phyloP scores from a whole-genome alignment of 2,888 invertebrate species.

The Rhaphigaster nebulosa region DNA sequence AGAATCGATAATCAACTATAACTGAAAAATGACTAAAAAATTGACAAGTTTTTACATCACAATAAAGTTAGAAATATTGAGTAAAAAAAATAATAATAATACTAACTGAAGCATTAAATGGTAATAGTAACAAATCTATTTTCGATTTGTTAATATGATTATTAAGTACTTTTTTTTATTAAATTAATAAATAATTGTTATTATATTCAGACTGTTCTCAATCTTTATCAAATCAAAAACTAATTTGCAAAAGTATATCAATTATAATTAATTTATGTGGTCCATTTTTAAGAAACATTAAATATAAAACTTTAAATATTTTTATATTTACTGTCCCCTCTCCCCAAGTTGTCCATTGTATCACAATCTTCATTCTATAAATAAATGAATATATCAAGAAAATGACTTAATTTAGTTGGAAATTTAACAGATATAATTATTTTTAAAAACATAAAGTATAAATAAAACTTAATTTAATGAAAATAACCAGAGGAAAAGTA shows the following conservation, averaged over 20 bases:
- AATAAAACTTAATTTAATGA: neutral
- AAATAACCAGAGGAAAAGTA: neutral
- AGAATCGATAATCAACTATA: neutral
- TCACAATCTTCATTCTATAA: neutral
- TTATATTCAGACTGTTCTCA: neutral
- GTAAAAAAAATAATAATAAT: neutral
- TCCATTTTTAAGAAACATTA: neutral
- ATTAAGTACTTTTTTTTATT: neutral
- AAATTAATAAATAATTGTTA: neutral
- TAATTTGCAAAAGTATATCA: neutral
- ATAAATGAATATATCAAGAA: neutral
- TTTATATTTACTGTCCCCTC: neutral
- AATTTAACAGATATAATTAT: neutral
- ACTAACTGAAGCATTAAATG: neutral
- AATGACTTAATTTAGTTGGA: neutral
- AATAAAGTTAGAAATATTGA: neutral
- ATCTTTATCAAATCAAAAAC: too few species aligned
- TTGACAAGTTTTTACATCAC: constrained; percentile 46
- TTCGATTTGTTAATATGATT: neutral
- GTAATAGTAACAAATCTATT: neutral
- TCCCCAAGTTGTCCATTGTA: neutral
- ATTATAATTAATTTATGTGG: neutral
- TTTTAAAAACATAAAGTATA: neutral
- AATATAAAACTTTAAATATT: neutral
- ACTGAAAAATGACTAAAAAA: constrained; percentile 17